Conservation (phyloP, 2,113 vertebrate species). For the Muntiacus reevesi region DNA sequence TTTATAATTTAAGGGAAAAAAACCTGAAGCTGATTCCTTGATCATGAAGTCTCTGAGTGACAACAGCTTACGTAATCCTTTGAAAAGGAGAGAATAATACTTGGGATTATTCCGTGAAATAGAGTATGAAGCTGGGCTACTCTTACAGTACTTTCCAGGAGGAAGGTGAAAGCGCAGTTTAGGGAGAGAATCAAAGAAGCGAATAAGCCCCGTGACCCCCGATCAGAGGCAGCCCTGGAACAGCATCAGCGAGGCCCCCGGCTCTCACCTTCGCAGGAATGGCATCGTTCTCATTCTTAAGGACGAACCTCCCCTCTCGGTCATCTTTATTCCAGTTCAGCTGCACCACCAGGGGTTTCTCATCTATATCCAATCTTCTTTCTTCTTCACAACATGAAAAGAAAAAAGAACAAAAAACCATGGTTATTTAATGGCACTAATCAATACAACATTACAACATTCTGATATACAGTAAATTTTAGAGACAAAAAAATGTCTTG, state of each 20-base stretch:
- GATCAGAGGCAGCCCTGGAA: not conserved
- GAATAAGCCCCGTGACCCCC: not conserved
- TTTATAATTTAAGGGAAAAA: not conserved
- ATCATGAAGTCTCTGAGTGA: not conserved
- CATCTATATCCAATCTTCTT: slow-evolving; percentile 97
- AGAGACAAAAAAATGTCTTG: not conserved
- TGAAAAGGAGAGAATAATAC: not conserved
- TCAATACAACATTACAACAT: not conserved
- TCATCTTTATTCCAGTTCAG: slow-evolving; percentile 99
- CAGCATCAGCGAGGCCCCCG: not conserved
- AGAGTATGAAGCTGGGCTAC: not conserved
- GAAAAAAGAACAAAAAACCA: not conserved
- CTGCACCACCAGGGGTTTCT: slow-evolving; percentile 98
- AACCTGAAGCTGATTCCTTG: not conserved
- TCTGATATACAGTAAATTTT: not conserved
- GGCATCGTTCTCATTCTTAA: slow-evolving; percentile 98
- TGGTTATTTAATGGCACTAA: slow-evolving; percentile 41
- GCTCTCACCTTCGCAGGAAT: slow-evolving; percentile 88
- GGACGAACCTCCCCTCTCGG: slow-evolving; percentile 95
- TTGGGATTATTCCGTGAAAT: not conserved
- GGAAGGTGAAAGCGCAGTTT: too few relatives aligned
- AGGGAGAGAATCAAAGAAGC: not conserved
- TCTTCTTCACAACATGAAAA: slow-evolving; percentile 90
- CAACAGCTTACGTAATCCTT: not conserved
- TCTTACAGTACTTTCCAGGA: too few relatives aligned